Evolutionary conservation across 2,888 invertebrate species (phyloP), one percentile per base, ranked within the genome.

Genomic region (Muschampia plurimacula): DNA sequence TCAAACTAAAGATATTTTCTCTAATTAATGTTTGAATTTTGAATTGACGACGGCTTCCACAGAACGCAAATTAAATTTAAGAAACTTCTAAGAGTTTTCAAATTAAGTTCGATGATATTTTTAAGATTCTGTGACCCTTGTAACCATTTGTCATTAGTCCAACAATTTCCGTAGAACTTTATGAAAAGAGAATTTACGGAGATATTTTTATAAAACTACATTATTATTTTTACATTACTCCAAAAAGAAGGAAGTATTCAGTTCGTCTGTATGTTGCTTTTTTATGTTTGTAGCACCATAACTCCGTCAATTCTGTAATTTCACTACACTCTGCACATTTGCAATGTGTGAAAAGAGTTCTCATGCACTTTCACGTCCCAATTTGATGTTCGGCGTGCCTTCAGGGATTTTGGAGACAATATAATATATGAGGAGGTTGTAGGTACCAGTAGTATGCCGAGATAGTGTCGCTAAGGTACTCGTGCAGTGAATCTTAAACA

Each of bases 1-100:
- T 64, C n/a, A 62, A 72, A 74, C 72, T 67, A 73, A 69, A 59
- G 63, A 74, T 72, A 63, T 72, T 55, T 62, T 44, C 62, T 55
- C 52, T 62, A 72, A 72, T 72, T 70, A 68, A 69, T 62, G 44
- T 67, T 71, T 44, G 74, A 74, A 76, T 69, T 74, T 73, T 60
- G 72, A 72, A 55, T 67, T 15, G 67, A 49, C 52, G n/a, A 52
- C 36, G 36, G 67, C 59, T 69, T 67, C 74, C 77, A 76, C 57
- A 59, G 39, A 62, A 57, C 67, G 67, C 15, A 44, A 36, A 67
- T 59, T 67, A 59, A 67, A 59, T 67, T 67, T 67, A 41, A 36
- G 44, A 67, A 66, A 59, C 46, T 64, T 66, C 36, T 2, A 66
- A 49, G 71, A 71, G 66, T 66, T 59, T 46, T 63, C 5, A 28